phyloP scores from a whole-genome alignment of 2,888 invertebrate species.

The Tetropium fuscum region DNA sequence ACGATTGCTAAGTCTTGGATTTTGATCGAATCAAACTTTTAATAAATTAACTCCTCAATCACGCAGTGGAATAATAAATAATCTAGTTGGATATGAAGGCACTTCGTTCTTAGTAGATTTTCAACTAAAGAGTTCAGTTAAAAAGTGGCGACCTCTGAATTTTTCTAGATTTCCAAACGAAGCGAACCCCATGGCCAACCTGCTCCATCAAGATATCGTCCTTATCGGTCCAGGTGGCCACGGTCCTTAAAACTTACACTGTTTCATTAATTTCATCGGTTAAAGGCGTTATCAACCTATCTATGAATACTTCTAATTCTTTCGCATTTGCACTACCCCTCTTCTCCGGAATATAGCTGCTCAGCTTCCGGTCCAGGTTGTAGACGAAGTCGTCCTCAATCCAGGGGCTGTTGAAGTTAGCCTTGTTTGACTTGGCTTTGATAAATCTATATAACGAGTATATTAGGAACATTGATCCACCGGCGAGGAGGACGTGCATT shows the following conservation, averaged over 20 bases:
- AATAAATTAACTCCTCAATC: constrained; percentile 18
- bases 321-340: constrained; percentile 52
- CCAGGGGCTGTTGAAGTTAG: constrained; percentile 50
- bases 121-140: too few relatives aligned
- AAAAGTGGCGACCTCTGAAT: too few relatives aligned
- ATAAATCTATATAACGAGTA: constrained; percentile 65
- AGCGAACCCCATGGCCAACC: too few relatives aligned
- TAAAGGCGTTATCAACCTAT: constrained; percentile 24
- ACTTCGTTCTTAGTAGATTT: too few relatives aligned
- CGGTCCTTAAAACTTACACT: neutral
- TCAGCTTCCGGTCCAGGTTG: constrained; percentile 56
- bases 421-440: constrained; percentile 40
- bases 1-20: too few relatives aligned
- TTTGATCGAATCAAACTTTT: neutral
- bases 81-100: too few relatives aligned
- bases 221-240: neutral
- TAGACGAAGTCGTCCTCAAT: constrained; percentile 55
- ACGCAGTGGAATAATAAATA: too few relatives aligned
- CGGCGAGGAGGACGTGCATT: constrained; percentile 69
- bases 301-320: constrained; percentile 60
- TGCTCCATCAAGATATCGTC: too few relatives aligned
- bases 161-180: too few relatives aligned
- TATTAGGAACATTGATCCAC: constrained; percentile 68
- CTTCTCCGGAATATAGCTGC: constrained; percentile 56
- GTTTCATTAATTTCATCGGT: constrained; percentile 9